Percentiles rank a stretch among this genome's conserved stretches.
Evolutionary conservation across 2,113 vertebrate genomes (phyloP).

Genomic region (Sinocyclocheilus anophthalmus): DNA sequence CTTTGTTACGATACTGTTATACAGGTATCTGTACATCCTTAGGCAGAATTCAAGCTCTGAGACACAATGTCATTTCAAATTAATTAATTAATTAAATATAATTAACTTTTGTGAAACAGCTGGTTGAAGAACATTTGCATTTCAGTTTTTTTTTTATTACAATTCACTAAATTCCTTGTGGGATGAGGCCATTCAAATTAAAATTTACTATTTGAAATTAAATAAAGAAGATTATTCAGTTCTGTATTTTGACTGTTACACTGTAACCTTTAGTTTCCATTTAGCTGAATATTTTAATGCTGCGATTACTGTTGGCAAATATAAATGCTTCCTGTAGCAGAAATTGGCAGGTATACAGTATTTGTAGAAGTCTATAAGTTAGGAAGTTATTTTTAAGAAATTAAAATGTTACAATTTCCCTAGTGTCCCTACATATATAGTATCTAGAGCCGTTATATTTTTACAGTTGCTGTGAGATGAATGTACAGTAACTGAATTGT

Average conservation of each 20-base stretch:
- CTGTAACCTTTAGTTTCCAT: neutral
- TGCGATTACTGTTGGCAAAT: neutral
- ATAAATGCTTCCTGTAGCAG: neutral
- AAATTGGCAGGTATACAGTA: neutral
- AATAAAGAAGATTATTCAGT: neutral
- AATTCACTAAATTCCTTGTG: neutral
- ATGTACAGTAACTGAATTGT: neutral
- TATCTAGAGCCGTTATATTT: neutral
- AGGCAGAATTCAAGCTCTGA: neutral
- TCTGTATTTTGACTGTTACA: neutral
- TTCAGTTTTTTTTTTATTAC: neutral
- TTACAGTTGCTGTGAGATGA: neutral
- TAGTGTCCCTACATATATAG: neutral
- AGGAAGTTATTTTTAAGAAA: neutral
- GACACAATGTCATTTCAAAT: neutral
- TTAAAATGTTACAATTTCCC: neutral
- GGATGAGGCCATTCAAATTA: neutral
- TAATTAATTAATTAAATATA: neutral
- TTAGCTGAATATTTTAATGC: neutral
- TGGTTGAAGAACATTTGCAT: neutral
- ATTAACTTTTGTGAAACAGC: neutral
- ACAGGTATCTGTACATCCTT: too few species aligned
- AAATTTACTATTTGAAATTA: neutral
- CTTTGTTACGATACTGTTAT: too few species aligned
- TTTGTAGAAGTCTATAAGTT: neutral